Evolutionary conservation across 2,888 invertebrate species (phyloP).

Genomic region (Helobdella robusta): DNA sequence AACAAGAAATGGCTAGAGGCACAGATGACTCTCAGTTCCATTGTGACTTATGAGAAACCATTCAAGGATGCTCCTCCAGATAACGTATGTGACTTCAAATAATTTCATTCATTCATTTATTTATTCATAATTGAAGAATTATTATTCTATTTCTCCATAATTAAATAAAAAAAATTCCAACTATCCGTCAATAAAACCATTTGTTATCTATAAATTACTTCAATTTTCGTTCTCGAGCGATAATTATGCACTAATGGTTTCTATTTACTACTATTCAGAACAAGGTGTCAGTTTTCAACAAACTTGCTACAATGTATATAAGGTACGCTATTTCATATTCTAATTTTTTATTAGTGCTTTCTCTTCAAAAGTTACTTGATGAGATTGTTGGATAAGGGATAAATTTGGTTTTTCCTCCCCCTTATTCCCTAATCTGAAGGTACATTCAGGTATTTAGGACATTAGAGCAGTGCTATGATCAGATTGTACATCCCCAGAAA

Average conservation of each 20-base stretch:
- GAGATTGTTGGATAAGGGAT: not conserved
- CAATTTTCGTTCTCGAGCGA: too few relatives aligned
- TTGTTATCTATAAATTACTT: too few relatives aligned
- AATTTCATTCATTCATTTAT: too few relatives aligned
- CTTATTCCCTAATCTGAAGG: slow-evolving; percentile 49
- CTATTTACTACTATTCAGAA: slow-evolving; percentile 41
- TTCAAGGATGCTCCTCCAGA: slow-evolving; percentile 46
- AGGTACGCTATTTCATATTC: not conserved
- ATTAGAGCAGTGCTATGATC: slow-evolving; percentile 74
- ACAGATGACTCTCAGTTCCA: slow-evolving; percentile 45
- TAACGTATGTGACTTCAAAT: not conserved
- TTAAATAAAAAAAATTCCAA: not conserved
- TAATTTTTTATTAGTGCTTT: not conserved
- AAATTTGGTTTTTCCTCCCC: not conserved
- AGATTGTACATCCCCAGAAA: slow-evolving; percentile 85
- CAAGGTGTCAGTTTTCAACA: slow-evolving; percentile 47
- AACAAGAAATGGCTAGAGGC: slow-evolving; percentile 47
- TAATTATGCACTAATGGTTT: not conserved
- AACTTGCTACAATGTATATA: slow-evolving; percentile 58
- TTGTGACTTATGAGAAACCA: slow-evolving; percentile 47
- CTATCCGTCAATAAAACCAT: not conserved
- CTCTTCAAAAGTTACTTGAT: not conserved
- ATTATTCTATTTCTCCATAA: not conserved
- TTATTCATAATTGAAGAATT: not conserved
- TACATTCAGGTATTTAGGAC: slow-evolving; percentile 69